These are phyloP conservation scores for Tichodroma muraria DNA, from an alignment of 2,113 vertebrate genomes.

Conservation along the genomic window DNA sequence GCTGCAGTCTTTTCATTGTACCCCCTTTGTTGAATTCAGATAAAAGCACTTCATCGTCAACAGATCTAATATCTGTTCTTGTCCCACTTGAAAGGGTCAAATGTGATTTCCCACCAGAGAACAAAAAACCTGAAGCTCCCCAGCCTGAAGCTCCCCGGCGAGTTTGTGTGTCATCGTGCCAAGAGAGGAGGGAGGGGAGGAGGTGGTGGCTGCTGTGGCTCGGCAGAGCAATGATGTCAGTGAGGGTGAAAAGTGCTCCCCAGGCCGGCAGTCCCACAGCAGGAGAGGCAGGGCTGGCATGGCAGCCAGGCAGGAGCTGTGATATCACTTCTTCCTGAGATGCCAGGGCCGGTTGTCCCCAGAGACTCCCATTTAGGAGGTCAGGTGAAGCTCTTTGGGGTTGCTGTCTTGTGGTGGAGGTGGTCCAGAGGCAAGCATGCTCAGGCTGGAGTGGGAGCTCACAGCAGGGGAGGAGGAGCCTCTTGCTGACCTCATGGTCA, in stretches of 20 bases:
- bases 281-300: neutral
- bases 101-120: conserved; percentile 50
- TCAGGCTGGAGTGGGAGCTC: neutral
- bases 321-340: neutral
- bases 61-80: conserved; percentile 51
- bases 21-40: conserved; percentile 29
- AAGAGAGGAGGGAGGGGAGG: neutral
- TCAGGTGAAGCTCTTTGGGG: neutral
- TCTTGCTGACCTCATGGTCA: neutral
- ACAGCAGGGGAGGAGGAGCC: neutral
- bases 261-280: neutral
- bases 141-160: neutral
- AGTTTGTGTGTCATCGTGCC: neutral
- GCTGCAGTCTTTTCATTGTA: conserved; percentile 48
- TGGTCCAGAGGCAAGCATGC: neutral
- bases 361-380: fast-evolving
- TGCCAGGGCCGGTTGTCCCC: neutral
- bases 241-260: neutral
- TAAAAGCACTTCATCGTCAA: conserved; percentile 42
- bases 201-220: neutral
- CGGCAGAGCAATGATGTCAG: neutral
- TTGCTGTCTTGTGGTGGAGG: neutral
- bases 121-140: conserved; percentile 2
- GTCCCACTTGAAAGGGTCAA: conserved; percentile 53
- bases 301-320: neutral